These are phyloP conservation scores for Torymus aiolomorphi DNA, from an alignment of 2,888 invertebrate species.

Conservation along the genomic window DNA sequence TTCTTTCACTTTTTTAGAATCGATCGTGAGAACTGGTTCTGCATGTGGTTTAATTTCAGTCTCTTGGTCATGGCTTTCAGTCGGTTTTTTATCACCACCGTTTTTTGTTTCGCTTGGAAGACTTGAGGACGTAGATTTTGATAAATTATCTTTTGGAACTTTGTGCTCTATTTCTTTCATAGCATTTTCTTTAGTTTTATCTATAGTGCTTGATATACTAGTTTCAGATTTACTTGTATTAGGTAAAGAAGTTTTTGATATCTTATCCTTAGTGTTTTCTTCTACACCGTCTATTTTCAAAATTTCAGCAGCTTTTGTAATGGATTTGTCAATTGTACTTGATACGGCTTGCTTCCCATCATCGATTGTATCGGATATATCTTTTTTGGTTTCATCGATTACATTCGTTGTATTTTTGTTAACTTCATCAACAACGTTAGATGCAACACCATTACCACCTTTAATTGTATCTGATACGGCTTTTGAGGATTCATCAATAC, in stretches of 20 bases:
- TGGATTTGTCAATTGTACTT: background rate
- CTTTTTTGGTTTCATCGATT: background rate
- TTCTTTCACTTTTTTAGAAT: slow-evolving; percentile 12
- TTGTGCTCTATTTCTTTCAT: background rate
- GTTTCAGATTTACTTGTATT: background rate
- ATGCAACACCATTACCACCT: background rate
- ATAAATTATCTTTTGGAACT: slow-evolving; percentile 1
- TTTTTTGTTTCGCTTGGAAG: slow-evolving; percentile 32
- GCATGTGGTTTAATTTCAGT: background rate
- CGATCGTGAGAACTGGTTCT: background rate
- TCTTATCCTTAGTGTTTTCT: background rate
- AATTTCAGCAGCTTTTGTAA: background rate
- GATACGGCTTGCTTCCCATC: background rate
- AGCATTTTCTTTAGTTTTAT: slow-evolving; percentile 1
- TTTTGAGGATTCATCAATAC: background rate
- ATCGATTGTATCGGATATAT: background rate
- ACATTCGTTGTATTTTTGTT: background rate
- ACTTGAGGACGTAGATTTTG: slow-evolving; percentile 25
- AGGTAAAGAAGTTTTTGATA: background rate
- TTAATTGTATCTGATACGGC: background rate
- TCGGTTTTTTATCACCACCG: slow-evolving; percentile 10
- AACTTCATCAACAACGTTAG: slow-evolving; percentile 2
- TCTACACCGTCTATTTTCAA: background rate
- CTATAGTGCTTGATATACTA: background rate
- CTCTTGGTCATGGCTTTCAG: background rate